Base-by-base conservation (phyloP, 1,140 invertebrate genomes). In the Platyscapa corneri region DNA sequence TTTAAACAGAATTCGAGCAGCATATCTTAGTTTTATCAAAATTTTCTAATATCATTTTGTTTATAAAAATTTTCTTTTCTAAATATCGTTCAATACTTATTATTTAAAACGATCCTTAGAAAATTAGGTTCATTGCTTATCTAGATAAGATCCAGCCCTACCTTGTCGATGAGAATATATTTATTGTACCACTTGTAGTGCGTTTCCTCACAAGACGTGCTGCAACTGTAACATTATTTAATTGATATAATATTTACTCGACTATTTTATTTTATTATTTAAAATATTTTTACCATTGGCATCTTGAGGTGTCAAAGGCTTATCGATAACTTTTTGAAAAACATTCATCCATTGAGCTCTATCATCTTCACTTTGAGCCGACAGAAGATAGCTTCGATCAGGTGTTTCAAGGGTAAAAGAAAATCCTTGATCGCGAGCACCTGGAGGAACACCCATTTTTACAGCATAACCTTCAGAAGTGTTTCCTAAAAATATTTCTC, bases 381-480 rank as follows among this genome's bases (percentile, higher is more conserved):
- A 96, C n/a, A 98, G 93, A 86, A 97, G 95, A 92, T 96, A 98
- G 70, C 95, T 95, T 84, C 97, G 92, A 70, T 97, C 96, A 0
- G 97, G 97, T 3, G 97, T 98, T 88, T 95, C 95, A n/a, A 98
- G 93, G 34, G 97, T 97, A 92, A 98, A 98, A n/a, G 96, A 95
- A 90, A 96, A 97, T 16, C 96, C 95, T 88, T 96, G 95, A 87
- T 96, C 95, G 89, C 95, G 96, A 87, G 95, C 96, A 34, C 96
- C 96, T 34, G 94, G 92, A 27, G 96, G 95, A 88, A 95, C 94
- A 85, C 95, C 93, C 37, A 94, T 90, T 87, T 94, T 93, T 0
- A 97, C 94, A 75, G 94, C 95, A 90, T 96, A 98, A 5, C 96
- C 96, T 87, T 97, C 96, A 80, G 95, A 94, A 90, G 94, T 94